Conservation (phyloP, 1,140 invertebrate species). For the Gryllus bimaculatus region DNA sequence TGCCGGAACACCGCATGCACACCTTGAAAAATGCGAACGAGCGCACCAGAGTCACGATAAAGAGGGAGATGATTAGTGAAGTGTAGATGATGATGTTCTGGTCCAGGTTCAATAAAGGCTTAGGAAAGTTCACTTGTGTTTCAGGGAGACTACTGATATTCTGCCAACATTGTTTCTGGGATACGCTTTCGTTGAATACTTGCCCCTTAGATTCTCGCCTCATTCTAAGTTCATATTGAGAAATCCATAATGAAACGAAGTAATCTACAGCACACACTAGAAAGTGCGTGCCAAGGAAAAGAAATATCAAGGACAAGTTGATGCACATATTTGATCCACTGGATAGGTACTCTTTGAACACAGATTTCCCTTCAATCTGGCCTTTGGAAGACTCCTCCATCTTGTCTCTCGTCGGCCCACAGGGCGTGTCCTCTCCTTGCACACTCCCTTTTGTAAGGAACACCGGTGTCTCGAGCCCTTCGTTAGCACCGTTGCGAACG, state of each 20-base stretch:
- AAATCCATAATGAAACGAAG: background rate
- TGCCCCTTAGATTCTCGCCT: too few species aligned
- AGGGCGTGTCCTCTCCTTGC: background rate
- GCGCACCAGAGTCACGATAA: constrained; percentile 37
- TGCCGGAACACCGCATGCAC: constrained; percentile 51
- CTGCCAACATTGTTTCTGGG: too few species aligned
- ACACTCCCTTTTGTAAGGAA: background rate
- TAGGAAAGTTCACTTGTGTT: too few species aligned
- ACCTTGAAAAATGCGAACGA: constrained; percentile 52
- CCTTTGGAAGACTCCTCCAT: constrained; percentile 26
- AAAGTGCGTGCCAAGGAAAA: background rate
- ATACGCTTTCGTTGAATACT: too few species aligned
- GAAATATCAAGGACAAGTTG: background rate
- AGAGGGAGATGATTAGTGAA: constrained; percentile 33
- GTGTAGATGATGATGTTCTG: background rate
- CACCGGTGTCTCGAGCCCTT: background rate
- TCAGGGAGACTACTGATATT: too few species aligned
- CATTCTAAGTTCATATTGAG: too few species aligned
- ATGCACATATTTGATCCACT: background rate
- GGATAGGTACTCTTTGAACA: background rate
- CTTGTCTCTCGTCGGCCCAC: background rate
- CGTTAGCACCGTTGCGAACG: background rate
- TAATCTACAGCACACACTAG: background rate
- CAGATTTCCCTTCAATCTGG: constrained; percentile 24
- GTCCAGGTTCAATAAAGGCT: too few species aligned